A percentile compares a stretch with the other conserved stretches of the same genome.
Evolutionary conservation across 2,113 vertebrate species (phyloP).

Genomic region (Melanotaenia duboulayi): DNA sequence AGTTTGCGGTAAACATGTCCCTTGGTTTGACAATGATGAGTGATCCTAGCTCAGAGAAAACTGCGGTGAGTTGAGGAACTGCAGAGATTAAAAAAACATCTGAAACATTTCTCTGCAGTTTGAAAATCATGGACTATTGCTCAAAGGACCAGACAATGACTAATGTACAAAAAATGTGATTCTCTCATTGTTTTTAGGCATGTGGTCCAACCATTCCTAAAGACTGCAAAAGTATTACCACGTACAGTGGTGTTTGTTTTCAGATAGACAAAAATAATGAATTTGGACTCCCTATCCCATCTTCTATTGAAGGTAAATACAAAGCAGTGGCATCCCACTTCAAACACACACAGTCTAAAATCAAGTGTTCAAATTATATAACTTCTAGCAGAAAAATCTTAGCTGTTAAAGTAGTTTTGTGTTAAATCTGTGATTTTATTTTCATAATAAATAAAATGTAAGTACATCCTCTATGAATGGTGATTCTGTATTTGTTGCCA

Average conservation of each 20-base stretch:
- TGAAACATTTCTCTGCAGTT: background rate
- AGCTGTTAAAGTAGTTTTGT: too few relatives aligned
- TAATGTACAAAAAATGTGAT: too few relatives aligned
- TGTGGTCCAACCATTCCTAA: slow-evolving; percentile 81
- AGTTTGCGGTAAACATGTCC: slow-evolving; percentile 72
- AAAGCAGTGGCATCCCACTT: background rate
- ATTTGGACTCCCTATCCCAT: background rate
- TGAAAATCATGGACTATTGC: background rate
- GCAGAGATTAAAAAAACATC: background rate
- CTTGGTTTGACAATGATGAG: slow-evolving; percentile 78
- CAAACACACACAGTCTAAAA: too few relatives aligned
- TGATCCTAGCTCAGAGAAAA: slow-evolving; percentile 27
- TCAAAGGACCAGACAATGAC: background rate
- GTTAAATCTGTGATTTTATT: too few relatives aligned
- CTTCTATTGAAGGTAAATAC: background rate
- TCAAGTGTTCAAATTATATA: too few relatives aligned
- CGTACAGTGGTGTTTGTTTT: slow-evolving; percentile 76
- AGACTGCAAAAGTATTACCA: slow-evolving; percentile 72
- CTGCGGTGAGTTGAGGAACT: slow-evolving; percentile 64
- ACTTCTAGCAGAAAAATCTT: too few relatives aligned
- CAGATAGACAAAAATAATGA: background rate
- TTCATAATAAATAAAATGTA: too few relatives aligned
- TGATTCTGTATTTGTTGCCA: too few relatives aligned
- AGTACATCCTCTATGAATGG: too few relatives aligned
- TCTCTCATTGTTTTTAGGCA: slow-evolving; percentile 45